Evolutionary conservation across 2,113 vertebrate species (phyloP), one percentile per base, ranked within the genome.

Genomic region (Pelmatolapia mariae): DNA sequence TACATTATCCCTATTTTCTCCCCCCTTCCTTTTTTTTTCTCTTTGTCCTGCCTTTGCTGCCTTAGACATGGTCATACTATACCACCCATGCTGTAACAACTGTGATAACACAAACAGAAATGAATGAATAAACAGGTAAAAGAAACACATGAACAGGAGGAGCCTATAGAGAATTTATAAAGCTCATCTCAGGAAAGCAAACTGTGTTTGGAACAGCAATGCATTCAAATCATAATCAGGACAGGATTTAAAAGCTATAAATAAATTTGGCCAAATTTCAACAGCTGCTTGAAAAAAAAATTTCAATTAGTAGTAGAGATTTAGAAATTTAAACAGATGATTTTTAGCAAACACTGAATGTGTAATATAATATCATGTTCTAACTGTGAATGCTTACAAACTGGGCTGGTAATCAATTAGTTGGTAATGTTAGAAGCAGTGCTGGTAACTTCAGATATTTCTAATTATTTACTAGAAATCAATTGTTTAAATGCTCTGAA

Each of bases 371-470:
- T 18, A 61, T 61, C 16, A 2, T 33, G 29, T 11, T 63, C 16
- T 63, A 63, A 33, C 5, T 33, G 29, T 54, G 52, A 54, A n/a
- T 54, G n/a, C n/a, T 18, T 50, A 50, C 15, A 50, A 50, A 13
- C 8, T 54, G 22, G n/a, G 6, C 10, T 54, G 54, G 19, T 53
- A 6, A n/a, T 63, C 2, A 19, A 0, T 66, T 36, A 0, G 18
- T 19, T 66, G 31, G 6, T 31, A 0, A 66, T 36, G 61, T 36
- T 66, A 36, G 31, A 7, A 66, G 31, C 18, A 36, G 33, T 10
- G 31, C 31, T 63, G 59, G 2, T 36, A 59, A 31, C 13, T 16
- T 16, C 26, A 59, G 13, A 16, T 57, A 5, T 13, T 26, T 26
- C 24, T 57, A 26, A 57, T 57, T 57, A 57, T 57, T 26, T 57